Percentiles rank a stretch among this genome's conserved stretches.
Evolutionary conservation across 2,888 invertebrate genomes (phyloP).

Genomic region (Heliconius hortense): DNA sequence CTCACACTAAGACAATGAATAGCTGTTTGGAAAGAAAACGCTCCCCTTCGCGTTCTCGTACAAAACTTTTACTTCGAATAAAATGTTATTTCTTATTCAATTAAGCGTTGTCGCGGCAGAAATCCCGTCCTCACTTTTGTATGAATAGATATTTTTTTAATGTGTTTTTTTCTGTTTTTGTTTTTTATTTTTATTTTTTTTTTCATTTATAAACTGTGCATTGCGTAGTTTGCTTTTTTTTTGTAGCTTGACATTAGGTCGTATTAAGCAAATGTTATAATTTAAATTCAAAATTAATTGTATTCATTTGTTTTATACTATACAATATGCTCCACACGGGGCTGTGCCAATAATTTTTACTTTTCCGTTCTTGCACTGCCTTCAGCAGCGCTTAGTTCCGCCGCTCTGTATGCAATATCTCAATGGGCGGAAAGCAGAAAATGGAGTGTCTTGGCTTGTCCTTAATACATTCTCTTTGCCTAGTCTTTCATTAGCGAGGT

Average conservation of each 20-base stretch:
- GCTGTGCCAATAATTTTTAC: neutral
- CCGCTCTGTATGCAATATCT: neutral
- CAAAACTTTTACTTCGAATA: slow-evolving; percentile 22
- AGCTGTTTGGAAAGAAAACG: slow-evolving; percentile 33
- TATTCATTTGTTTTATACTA: too few species aligned
- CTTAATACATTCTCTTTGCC: too few species aligned
- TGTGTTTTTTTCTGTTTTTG: neutral
- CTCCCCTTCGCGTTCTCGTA: slow-evolving; percentile 11
- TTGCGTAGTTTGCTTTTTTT: neutral
- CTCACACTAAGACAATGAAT: slow-evolving; percentile 44
- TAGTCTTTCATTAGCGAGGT: neutral
- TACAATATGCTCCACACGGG: too few species aligned
- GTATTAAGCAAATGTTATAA: too few species aligned
- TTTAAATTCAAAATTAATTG: neutral
- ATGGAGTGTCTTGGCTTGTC: neutral
- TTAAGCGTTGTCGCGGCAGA: slow-evolving; percentile 29
- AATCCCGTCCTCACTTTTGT: neutral
- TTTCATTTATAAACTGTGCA: neutral
- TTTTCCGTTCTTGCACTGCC: neutral
- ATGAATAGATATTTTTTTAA: slow-evolving; percentile 1
- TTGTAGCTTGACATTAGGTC: neutral
- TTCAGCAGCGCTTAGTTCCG: neutral
- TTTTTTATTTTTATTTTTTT: neutral
- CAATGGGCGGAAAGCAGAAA: neutral
- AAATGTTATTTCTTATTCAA: slow-evolving; percentile 31